These are phyloP conservation scores for Threskiornis aethiopicus DNA, from an alignment of 2,797 vertebrate species.

Conservation along the genomic window DNA sequence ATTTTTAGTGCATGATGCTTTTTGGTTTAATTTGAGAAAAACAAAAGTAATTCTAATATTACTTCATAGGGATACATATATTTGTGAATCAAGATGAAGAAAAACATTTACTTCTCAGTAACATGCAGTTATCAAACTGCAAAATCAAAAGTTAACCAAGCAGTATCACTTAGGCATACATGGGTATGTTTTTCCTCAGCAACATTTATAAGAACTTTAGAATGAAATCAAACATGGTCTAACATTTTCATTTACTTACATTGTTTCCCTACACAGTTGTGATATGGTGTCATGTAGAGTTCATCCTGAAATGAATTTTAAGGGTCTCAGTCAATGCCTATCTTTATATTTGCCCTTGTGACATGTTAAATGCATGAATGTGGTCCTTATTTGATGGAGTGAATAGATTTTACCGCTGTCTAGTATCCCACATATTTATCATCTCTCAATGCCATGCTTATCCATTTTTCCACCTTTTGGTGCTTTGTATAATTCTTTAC, in stretches of 20 bases:
- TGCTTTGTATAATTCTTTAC: slow-evolving; percentile 20
- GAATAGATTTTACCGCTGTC: slow-evolving; percentile 13
- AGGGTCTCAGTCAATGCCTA: background rate
- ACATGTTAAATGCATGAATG: background rate
- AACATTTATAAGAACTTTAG: background rate
- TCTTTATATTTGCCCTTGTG: background rate
- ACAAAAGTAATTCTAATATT: slow-evolving; percentile 22
- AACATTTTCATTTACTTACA: background rate
- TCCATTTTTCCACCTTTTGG: slow-evolving; percentile 37
- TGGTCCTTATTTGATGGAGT: slow-evolving; percentile 1
- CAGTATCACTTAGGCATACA: background rate
- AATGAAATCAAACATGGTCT: background rate
- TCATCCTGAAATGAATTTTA: background rate
- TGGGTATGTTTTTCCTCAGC: background rate
- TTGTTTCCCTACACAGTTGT: background rate
- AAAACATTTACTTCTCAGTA: background rate
- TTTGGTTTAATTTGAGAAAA: slow-evolving; percentile 50
- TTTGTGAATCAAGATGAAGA: background rate
- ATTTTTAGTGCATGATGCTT: slow-evolving; percentile 48
- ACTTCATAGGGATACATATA: background rate
- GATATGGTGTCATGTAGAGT: background rate
- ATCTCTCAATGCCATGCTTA: slow-evolving; percentile 21
- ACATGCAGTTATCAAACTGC: background rate
- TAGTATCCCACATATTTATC: slow-evolving; percentile 34
- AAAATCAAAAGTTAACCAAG: background rate